Percentiles rank a stretch among this genome's conserved stretches.
phyloP scores from a whole-genome alignment of 2,888 invertebrate species.

The Cephonodes hylas region DNA sequence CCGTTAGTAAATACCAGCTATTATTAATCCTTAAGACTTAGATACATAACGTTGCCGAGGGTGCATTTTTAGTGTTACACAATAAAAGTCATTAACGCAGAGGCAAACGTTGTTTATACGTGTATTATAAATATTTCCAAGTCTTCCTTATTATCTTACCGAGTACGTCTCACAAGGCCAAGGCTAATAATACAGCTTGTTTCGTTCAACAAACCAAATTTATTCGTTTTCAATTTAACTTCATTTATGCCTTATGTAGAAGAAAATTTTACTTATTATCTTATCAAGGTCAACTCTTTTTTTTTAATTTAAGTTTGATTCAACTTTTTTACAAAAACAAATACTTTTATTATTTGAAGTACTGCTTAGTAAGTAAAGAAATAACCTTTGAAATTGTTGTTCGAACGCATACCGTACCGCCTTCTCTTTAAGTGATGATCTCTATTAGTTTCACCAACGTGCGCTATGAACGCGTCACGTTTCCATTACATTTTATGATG shows the following conservation, averaged over 20 bases:
- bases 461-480: slow-evolving; percentile 28
- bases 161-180: slow-evolving; percentile 59
- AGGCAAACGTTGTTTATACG: slow-evolving; percentile 24
- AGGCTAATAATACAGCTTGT: slow-evolving; percentile 50
- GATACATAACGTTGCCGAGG: background rate
- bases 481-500: background rate
- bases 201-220: slow-evolving; percentile 40
- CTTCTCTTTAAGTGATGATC: slow-evolving; percentile 62
- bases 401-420: slow-evolving; percentile 45
- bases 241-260: slow-evolving; percentile 9
- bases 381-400: background rate
- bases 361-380: slow-evolving; percentile 46
- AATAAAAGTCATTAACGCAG: slow-evolving; percentile 1
- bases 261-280: background rate
- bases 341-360: background rate
- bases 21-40: background rate
- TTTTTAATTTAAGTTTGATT: background rate
- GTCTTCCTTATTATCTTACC: slow-evolving; percentile 60
- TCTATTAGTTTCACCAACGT: slow-evolving; percentile 61
- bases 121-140: slow-evolving; percentile 36
- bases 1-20: background rate
- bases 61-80: background rate
- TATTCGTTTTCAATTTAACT: slow-evolving; percentile 30
- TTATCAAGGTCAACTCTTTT: background rate
- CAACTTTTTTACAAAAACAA: background rate